Evolutionary conservation across 1,140 invertebrate genomes (phyloP), one percentile per base, ranked within the genome.

Genomic region (Drosophila sp.): DNA sequence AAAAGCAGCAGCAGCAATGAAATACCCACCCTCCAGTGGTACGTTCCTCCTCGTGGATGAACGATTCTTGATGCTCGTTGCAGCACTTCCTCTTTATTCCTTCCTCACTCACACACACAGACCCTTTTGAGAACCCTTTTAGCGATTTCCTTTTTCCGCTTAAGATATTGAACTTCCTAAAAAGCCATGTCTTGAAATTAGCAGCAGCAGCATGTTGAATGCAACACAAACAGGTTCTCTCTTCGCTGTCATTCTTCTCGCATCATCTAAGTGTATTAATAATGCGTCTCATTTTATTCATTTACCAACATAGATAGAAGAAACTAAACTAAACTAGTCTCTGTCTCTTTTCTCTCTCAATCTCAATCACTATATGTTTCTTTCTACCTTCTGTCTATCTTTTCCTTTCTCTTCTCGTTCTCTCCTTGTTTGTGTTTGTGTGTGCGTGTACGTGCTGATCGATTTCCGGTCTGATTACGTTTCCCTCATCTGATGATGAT

Each of bases 401-500:
- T 25, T 17, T 35, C 60, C 54, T 44, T 38, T 65, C 40, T 50
- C 32, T n/a, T 50, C 27, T 72, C 5, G 8, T 33, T 65, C 68
- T 65, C 64, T 67, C 27, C 54, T 70, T 79, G 35, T 76, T 64
- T 58, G 11, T 60, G 60, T 62, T 29, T 60, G 47, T 44, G 44
- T 10, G 44, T 27, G 44, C 23, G 44, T 67, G 84, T 83, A 90
- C 87, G 79, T 86, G 82, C 72, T 78, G 86, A 90, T 91, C 90
- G 86, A 91, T 91, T 91, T 91, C 90, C 90, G 90, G 90, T 91
- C 90, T 87, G 77, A 90, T 91, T 90, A 83, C 76, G 78, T 80
- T 89, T 11, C 33, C 27, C 35, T 61, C 60, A 41, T 82, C 82
- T 87, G 71, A 73, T 86, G 75, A 73, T 63, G 62, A 78, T 78